A percentile compares a stretch with the other conserved stretches of the same genome.
Conservation (phyloP, 2,888 invertebrate species). For the Dione juno region DNA sequence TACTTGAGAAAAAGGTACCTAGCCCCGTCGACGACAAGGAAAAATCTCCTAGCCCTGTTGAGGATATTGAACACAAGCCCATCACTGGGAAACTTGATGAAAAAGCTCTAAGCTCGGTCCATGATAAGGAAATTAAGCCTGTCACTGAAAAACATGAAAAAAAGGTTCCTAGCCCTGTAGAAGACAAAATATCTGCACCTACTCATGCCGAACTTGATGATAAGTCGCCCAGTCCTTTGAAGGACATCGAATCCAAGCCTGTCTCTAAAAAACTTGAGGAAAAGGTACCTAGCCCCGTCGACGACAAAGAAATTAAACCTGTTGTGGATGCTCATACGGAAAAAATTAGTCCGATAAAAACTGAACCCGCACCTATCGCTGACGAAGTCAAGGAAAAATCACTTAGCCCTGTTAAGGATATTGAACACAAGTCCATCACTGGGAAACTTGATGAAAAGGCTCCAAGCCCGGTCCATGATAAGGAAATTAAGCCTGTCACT, state of each 20-base stretch:
- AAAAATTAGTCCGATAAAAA: too few species aligned
- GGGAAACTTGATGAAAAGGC: slow-evolving; percentile 32
- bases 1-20: neutral
- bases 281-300: too few species aligned
- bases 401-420: slow-evolving; percentile 29
- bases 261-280: too few species aligned
- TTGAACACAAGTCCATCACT: slow-evolving; percentile 29
- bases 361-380: too few species aligned
- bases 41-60: slow-evolving; percentile 30
- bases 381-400: too few species aligned
- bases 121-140: slow-evolving; percentile 8
- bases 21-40: slow-evolving; percentile 13
- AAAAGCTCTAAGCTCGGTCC: slow-evolving; percentile 24
- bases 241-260: slow-evolving; percentile 11
- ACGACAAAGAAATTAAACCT: too few species aligned
- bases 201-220: slow-evolving; percentile 5
- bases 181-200: neutral
- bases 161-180: slow-evolving; percentile 21
- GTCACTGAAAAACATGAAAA: slow-evolving; percentile 26
- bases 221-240: slow-evolving; percentile 27
- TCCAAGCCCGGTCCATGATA: neutral
- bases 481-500: slow-evolving; percentile 11
- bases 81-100: neutral
- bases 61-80: neutral
- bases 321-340: too few species aligned